Percentiles rank a stretch among this genome's conserved stretches.
These are phyloP conservation scores for Neodiprion fabricii DNA, from an alignment of 1,140 invertebrate species.

Conservation along the genomic window DNA sequence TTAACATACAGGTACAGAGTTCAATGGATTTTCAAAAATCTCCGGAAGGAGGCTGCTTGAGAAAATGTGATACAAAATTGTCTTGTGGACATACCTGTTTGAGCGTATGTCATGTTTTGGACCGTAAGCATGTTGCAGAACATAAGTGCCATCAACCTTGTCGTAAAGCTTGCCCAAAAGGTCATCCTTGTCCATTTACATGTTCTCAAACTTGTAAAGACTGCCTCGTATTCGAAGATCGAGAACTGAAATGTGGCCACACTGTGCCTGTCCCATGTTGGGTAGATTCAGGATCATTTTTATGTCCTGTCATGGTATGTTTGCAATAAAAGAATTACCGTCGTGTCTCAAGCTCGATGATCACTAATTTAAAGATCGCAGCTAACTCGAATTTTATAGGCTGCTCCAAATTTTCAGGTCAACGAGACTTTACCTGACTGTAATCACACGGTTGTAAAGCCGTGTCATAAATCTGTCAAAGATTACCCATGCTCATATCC, in stretches of 20 bases:
- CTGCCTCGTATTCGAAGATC: not conserved
- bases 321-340: not conserved
- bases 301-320: conserved; percentile 1
- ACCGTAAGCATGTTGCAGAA: conserved; percentile 52
- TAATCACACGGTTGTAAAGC: not conserved
- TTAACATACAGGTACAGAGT: not conserved
- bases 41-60: not conserved
- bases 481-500: not conserved
- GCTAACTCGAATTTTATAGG: not conserved
- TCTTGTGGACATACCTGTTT: conserved; percentile 65
- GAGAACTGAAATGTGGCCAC: not conserved
- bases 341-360: too few species aligned
- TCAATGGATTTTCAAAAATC: not conserved
- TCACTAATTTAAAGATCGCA: too few species aligned
- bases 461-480: not conserved
- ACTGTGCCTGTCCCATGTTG: not conserved
- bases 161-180: not conserved
- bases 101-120: conserved; percentile 61
- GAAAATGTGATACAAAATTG: conserved; percentile 31
- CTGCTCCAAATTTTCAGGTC: not conserved
- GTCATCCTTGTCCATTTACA: not conserved
- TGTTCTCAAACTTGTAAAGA: not conserved
- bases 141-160: conserved; percentile 22
- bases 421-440: not conserved
- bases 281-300: not conserved